A percentile compares a stretch with the other conserved stretches of the same genome.
phyloP scores from a whole-genome alignment of 2,113 vertebrate species.

The Sciurus niger region DNA sequence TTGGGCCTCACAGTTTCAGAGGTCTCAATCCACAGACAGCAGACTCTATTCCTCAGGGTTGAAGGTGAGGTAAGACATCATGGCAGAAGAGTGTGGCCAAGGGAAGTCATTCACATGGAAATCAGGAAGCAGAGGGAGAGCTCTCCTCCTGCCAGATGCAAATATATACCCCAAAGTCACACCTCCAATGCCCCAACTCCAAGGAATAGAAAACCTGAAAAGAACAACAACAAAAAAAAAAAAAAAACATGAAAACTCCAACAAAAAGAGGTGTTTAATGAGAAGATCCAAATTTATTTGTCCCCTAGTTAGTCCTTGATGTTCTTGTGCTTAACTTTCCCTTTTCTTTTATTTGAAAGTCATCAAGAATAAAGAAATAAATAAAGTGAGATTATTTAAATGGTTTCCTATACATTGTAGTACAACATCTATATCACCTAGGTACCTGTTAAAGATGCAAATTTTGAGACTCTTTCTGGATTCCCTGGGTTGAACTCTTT shows the following conservation, averaged over 20 bases:
- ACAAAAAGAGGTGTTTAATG: background rate
- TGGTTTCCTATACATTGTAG: background rate
- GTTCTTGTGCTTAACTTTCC: background rate
- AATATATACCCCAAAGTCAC: too few relatives aligned
- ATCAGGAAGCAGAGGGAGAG: too few relatives aligned
- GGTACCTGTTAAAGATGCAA: background rate
- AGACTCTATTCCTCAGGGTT: too few relatives aligned
- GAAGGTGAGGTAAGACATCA: too few relatives aligned
- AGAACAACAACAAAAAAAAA: background rate
- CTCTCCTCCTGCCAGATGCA: too few relatives aligned
- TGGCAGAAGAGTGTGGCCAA: too few relatives aligned
- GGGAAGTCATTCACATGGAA: too few relatives aligned
- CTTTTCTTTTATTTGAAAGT: constrained; percentile 6
- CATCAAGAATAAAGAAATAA: constrained; percentile 20
- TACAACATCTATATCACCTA: background rate
- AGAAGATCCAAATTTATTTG: background rate
- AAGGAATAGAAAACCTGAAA: constrained; percentile 13
- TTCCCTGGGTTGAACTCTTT: background rate
- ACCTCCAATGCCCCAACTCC: too few relatives aligned
- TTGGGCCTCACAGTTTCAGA: too few relatives aligned
- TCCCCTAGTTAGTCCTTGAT: background rate
- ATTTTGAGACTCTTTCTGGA: background rate
- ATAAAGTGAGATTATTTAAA: background rate
- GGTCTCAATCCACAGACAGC: too few relatives aligned
- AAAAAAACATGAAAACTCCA: background rate